Conservation (phyloP, 2,113 vertebrate genomes). For the Heterotilapia buettikoferi region DNA sequence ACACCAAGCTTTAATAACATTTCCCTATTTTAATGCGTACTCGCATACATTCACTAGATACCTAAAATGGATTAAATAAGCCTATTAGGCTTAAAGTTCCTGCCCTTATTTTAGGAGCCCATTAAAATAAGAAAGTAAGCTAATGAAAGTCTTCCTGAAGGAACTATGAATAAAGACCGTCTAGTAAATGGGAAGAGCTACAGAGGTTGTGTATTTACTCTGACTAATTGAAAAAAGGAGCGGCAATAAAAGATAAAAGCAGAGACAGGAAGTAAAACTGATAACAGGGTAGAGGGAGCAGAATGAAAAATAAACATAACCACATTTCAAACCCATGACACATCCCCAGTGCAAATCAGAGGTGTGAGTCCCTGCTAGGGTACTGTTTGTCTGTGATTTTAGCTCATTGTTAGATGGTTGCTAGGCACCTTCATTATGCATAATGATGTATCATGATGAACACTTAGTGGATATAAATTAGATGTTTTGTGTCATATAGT, state of each 20-base stretch:
- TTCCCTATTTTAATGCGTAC: not conserved
- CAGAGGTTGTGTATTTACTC: not conserved
- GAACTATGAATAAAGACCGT: not conserved
- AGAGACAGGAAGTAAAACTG: not conserved
- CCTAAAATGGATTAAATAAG: not conserved
- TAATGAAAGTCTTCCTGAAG: not conserved
- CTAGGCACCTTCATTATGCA: not conserved
- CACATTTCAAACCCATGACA: not conserved
- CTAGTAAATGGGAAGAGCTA: accelerated
- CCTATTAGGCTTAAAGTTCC: not conserved
- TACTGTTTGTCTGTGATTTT: not conserved
- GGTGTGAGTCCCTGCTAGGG: not conserved
- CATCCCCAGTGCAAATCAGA: not conserved
- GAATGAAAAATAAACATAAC: not conserved
- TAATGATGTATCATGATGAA: not conserved
- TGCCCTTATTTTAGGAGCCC: accelerated
- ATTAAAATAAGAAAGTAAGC: not conserved
- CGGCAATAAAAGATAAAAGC: not conserved
- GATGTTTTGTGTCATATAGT: not conserved
- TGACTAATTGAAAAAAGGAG: not conserved
- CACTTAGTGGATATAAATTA: not conserved
- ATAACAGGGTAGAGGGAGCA: not conserved
- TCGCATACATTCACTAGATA: not conserved
- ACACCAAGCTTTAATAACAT: not conserved
- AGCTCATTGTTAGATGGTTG: not conserved